Percentiles rank a stretch among this genome's conserved stretches.
Evolutionary conservation across 2,797 vertebrate species (phyloP).

Genomic region (Lagocephalus sceleratus): DNA sequence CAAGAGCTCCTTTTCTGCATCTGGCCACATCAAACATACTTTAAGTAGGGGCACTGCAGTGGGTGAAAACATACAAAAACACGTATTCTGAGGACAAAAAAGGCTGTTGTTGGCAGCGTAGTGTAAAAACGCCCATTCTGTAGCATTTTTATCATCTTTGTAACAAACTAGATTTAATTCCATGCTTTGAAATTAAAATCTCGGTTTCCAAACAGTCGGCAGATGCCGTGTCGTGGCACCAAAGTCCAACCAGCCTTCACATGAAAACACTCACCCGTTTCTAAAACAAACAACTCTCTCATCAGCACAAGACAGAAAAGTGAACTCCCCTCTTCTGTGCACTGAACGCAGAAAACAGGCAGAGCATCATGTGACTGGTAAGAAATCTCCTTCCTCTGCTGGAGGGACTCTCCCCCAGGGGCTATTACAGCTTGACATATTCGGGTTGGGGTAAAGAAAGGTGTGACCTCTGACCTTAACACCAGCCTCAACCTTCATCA

Average conservation of each 20-base stretch:
- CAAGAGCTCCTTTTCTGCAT: constrained; percentile 36
- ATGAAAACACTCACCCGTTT: constrained; percentile 47
- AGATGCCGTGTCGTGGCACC: constrained; percentile 42
- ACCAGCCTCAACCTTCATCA: constrained; percentile 44
- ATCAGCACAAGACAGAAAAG: constrained; percentile 8
- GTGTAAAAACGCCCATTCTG: constrained; percentile 21
- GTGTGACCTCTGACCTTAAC: constrained; percentile 50
- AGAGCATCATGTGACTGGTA: constrained; percentile 35
- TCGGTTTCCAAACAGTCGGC: constrained; percentile 56
- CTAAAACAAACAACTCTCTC: constrained; percentile 49
- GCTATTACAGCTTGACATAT: constrained; percentile 72
- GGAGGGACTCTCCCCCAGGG: constrained; percentile 61
- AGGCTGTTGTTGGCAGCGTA: constrained; percentile 7
- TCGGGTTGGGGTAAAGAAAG: constrained; percentile 52
- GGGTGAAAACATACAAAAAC: constrained; percentile 18
- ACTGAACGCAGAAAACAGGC: constrained; percentile 31
- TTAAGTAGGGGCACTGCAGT: constrained; percentile 2
- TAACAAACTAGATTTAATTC: constrained; percentile 41
- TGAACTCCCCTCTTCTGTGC: constrained; percentile 7
- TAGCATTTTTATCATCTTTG: constrained; percentile 9
- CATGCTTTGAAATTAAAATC: constrained; percentile 43
- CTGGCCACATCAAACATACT: constrained; percentile 51
- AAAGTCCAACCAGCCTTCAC: constrained; percentile 34
- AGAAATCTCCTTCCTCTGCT: constrained; percentile 53
- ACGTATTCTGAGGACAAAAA: constrained; percentile 4